A percentile compares a stretch with the other conserved stretches of the same genome.
Conservation (phyloP, 2,113 vertebrate species). For the Prochilodus magdalenae region DNA sequence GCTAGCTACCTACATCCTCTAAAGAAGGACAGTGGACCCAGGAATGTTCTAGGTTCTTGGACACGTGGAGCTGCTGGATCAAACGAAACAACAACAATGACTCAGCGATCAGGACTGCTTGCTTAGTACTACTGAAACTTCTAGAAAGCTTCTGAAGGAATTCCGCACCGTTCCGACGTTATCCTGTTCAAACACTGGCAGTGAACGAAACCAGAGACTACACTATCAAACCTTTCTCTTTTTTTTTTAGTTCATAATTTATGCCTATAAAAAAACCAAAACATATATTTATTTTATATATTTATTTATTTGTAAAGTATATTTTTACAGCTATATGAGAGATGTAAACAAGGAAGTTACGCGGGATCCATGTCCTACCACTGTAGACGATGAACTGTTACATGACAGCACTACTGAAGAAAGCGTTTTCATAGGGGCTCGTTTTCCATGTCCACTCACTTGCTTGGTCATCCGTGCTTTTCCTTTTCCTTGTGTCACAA, state of each 20-base stretch:
- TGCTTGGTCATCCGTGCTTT: conserved; percentile 14
- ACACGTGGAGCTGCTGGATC: conserved; percentile 4
- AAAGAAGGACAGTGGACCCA: conserved; percentile 28
- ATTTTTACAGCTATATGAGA: conserved; percentile 79
- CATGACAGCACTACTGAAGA: conserved; percentile 39
- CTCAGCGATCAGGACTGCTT: conserved; percentile 34
- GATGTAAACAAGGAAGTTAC: conserved; percentile 57
- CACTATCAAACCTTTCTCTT: conserved; percentile 50
- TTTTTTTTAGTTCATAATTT: conserved; percentile 73
- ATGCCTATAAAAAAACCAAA: conserved; percentile 60
- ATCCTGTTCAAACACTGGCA: conserved; percentile 52
- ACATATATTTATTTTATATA: conserved; percentile 84
- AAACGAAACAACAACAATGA: no score
- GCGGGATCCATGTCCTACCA: conserved; percentile 60
- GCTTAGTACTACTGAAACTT: conserved; percentile 46
- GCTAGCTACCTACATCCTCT: background rate
- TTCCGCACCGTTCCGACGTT: conserved; percentile 51
- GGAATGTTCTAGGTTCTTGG: background rate
- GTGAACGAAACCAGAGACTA: conserved; percentile 54
- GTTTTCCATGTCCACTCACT: conserved; percentile 12
- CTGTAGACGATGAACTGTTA: conserved; percentile 6
- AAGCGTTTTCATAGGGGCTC: conserved; percentile 8
- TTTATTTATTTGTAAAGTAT: conserved; percentile 84
- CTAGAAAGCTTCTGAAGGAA: conserved; percentile 70
- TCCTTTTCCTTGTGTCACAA: conserved; percentile 41